These are phyloP conservation scores for Herpetotheres cachinnans DNA, from an alignment of 2,113 vertebrate species.

Conservation along the genomic window DNA sequence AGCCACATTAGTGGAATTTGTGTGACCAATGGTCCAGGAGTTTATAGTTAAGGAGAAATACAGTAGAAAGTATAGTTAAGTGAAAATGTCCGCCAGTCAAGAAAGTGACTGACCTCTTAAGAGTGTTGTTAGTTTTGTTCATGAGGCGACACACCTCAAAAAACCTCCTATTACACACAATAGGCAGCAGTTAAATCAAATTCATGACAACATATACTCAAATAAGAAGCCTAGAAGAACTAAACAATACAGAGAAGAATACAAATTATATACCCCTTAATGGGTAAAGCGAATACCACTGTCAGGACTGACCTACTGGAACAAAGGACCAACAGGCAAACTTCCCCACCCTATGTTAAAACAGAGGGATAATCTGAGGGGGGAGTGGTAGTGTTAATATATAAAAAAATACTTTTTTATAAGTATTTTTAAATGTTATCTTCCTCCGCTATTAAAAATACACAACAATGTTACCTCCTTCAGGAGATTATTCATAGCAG, in stretches of 20 bases:
- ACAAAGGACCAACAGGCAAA: not conserved
- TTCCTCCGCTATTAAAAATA: not conserved
- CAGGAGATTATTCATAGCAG: not conserved
- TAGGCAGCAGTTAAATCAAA: not conserved
- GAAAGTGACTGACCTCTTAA: not conserved
- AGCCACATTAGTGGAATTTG: not conserved
- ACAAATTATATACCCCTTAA: not conserved
- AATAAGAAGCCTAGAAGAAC: not conserved
- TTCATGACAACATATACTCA: not conserved
- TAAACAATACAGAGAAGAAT: not conserved
- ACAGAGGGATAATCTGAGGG: not conserved
- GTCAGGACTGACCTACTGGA: not conserved
- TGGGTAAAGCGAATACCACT: not conserved
- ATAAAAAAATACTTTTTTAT: not conserved
- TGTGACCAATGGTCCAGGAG: not conserved
- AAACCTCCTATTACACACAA: not conserved
- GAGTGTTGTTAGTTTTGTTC: not conserved
- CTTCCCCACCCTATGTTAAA: not conserved
- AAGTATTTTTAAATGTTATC: not conserved
- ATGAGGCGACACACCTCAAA: not conserved
- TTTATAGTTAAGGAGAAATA: not conserved
- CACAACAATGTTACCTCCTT: not conserved
- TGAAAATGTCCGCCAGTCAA: not conserved
- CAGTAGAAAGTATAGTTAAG: not conserved
- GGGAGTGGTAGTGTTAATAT: too few species aligned